These are phyloP conservation scores for Fistularia commersonii DNA, from an alignment of 2,797 vertebrate genomes.

Conservation along the genomic window DNA sequence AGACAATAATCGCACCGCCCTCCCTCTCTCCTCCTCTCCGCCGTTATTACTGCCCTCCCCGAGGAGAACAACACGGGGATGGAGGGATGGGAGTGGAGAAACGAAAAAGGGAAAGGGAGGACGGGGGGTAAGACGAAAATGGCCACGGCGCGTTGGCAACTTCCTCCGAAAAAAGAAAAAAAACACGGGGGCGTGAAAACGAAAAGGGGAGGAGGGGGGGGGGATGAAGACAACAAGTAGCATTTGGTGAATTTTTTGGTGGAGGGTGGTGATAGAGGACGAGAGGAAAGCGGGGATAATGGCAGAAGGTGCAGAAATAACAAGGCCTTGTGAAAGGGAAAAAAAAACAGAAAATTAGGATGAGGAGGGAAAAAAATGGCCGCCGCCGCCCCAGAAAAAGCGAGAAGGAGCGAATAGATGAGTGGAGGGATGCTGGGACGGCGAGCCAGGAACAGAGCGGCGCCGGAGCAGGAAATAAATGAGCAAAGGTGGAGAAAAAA, in stretches of 20 bases:
- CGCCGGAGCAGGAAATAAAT: conserved; percentile 25
- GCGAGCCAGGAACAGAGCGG: conserved; percentile 13
- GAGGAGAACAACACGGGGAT: conserved; percentile 54
- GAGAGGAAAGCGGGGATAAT: conserved; percentile 28
- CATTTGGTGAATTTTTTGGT: conserved; percentile 24
- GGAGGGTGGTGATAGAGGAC: conserved; percentile 25
- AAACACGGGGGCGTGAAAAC: conserved; percentile 15
- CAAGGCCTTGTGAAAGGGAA: conserved; percentile 27
- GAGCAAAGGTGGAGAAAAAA: conserved; percentile 15
- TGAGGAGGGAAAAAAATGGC: neutral
- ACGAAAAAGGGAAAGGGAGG: conserved; percentile 53
- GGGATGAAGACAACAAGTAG: conserved; percentile 15
- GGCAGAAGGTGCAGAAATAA: conserved; percentile 41
- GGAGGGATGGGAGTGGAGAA: conserved; percentile 59
- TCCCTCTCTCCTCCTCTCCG: conserved; percentile 82
- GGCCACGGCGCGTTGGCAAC: conserved; percentile 40
- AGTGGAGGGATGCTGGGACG: conserved; percentile 25
- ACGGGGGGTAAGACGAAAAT: conserved; percentile 48
- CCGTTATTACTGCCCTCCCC: conserved; percentile 91
- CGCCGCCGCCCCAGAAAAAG: neutral
- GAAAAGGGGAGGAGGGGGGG: conserved; percentile 17
- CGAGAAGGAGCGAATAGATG: conserved; percentile 3
- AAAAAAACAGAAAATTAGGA: conserved; percentile 23
- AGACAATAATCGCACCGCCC: conserved; percentile 90
- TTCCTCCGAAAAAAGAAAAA: conserved; percentile 41